Conservation (phyloP, 2,113 vertebrate genomes). For the Channa argus region DNA sequence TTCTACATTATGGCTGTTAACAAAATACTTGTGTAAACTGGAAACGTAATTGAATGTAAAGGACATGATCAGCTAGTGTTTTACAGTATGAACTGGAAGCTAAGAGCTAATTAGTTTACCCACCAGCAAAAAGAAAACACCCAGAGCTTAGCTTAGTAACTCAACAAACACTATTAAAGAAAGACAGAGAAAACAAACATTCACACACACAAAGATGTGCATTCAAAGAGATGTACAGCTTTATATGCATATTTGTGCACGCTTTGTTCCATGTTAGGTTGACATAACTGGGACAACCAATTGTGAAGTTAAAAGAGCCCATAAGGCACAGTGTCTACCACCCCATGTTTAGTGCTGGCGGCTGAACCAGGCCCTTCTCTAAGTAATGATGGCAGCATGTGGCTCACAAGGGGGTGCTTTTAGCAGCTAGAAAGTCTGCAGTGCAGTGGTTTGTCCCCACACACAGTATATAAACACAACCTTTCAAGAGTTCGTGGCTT, state of each 20-base stretch:
- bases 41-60: neutral
- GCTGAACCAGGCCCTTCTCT: conserved; percentile 55
- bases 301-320: conserved; percentile 70
- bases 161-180: conserved; percentile 38
- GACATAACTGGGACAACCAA: conserved; percentile 77
- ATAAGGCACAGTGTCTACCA: conserved; percentile 65
- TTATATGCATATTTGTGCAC: conserved; percentile 29
- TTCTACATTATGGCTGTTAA: too few relatives aligned
- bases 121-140: neutral
- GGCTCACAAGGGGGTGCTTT: conserved; percentile 65
- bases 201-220: conserved; percentile 27
- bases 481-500: conserved; percentile 4
- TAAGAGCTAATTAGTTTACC: neutral
- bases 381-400: conserved; percentile 70
- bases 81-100: neutral
- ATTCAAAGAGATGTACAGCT: conserved; percentile 24
- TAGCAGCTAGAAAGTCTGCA: conserved; percentile 47
- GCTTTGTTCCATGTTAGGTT: conserved; percentile 46
- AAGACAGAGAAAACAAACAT: conserved; percentile 27
- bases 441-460: conserved; percentile 40
- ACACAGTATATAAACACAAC: neutral
- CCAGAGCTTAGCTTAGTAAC: conserved; percentile 1
- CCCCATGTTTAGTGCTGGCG: conserved; percentile 56
- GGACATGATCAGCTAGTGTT: neutral
- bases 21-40: neutral